Percentiles rank a stretch among this genome's conserved stretches.
Conservation (phyloP, 2,888 invertebrate genomes). For the Drosophila cracens region DNA sequence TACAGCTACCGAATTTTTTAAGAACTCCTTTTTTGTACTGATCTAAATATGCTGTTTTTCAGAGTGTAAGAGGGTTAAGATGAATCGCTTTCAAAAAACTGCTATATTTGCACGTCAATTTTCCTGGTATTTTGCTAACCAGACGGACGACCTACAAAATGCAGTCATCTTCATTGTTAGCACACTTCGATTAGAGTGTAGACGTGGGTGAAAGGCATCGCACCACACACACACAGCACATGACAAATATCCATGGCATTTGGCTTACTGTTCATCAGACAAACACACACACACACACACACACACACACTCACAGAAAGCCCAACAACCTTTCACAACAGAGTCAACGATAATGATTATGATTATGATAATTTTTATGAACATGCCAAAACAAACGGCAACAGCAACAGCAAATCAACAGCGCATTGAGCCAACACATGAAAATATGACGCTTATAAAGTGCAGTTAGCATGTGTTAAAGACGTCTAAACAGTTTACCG, state of each 20-base stretch:
- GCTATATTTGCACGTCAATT: conserved; percentile 2
- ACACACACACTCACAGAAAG: neutral
- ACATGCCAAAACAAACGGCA: conserved; percentile 38
- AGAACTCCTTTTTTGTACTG: neutral
- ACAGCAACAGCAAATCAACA: conserved; percentile 4
- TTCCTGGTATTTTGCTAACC: conserved; percentile 14
- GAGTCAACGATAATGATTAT: conserved; percentile 55
- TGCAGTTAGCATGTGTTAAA: conserved; percentile 74
- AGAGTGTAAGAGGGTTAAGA: neutral
- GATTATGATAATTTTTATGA: conserved; percentile 69
- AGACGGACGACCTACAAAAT: conserved; percentile 14
- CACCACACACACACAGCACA: conserved; percentile 15
- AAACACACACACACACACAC: conserved; percentile 1
- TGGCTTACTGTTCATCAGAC: conserved; percentile 25
- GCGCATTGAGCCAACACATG: conserved; percentile 30
- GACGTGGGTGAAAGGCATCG: conserved; percentile 66
- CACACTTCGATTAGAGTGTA: conserved; percentile 5
- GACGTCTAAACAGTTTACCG: conserved; percentile 67
- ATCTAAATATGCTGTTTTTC: neutral
- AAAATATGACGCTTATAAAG: conserved; percentile 62
- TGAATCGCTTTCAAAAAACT: conserved; percentile 14
- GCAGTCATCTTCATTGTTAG: conserved; percentile 8
- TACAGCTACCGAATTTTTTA: neutral
- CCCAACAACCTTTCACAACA: conserved; percentile 60
- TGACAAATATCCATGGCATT: conserved; percentile 46